Base-by-base conservation (phyloP, 2,888 invertebrate species). In the Drosophila monieri region DNA sequence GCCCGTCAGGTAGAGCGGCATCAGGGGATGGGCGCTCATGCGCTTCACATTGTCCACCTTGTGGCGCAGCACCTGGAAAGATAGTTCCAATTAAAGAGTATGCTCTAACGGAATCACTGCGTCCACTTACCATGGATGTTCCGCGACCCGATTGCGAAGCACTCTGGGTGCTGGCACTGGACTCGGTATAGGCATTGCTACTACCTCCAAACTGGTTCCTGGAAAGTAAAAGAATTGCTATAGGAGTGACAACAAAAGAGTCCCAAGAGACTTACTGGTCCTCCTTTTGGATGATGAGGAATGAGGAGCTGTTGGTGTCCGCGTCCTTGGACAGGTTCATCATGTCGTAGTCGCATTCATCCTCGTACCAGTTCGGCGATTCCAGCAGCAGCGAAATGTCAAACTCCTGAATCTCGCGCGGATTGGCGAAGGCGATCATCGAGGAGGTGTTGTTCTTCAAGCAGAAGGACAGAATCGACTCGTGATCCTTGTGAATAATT, bases 401-500 rank as follows among this genome's bases (percentile, higher is more conserved):
- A 94, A 99, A 95, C 93, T 99, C 99, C 90, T 99, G 98, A 10
- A 99, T 95, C 92, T 99, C 99, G 60, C 98, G 95, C 0, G 98
- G 97, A 47, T 99, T 99, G 6, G 99, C 97, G 77, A 99, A 94
- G 0, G 98, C 97, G 77, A 99, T 94, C 73, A 96, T 92, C 35
- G 97, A 97, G 55, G 94, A 94, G 78, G 95, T 95, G 15, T 96
- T 98, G 94, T 97, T 96, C 92, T 98, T 99, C 65, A 99, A 94
- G 90, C 99, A 98, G 93, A 99, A 99, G 32, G 99, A 97, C 56
- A 98, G 95, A 80, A 99, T 98, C 60, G 98, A 97, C 92, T 99
- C 99, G 92, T 98, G 98, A 90, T 99, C 99, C 92, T 99, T 99
- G 92, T 99, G 99, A 78, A 99, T 97, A 81, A 99, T 97, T 78